These are phyloP conservation scores for Porites cylindrica DNA, from an alignment of 92 coral and sea anemone species.

Conservation along the genomic window DNA sequence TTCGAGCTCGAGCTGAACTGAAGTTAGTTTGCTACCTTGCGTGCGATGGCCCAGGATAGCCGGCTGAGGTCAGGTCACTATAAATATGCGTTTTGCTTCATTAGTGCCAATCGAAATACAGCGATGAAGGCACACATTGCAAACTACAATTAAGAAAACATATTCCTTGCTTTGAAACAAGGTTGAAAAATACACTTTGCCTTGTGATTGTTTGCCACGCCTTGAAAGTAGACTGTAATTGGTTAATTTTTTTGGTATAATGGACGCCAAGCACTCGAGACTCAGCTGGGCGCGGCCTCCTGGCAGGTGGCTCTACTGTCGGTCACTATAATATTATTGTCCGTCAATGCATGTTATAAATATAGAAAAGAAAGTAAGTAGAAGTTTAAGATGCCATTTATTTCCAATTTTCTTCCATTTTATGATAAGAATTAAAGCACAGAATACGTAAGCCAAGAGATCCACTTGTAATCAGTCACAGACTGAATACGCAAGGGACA, in stretches of 20 bases:
- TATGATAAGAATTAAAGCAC: background rate
- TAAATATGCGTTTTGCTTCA: background rate
- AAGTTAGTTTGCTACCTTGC: background rate
- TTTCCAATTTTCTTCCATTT: background rate
- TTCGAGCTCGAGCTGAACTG: background rate
- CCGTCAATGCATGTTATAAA: background rate
- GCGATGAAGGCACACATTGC: background rate
- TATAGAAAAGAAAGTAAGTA: background rate
- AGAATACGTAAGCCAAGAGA: too few species aligned
- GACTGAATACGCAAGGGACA: too few species aligned
- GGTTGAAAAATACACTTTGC: background rate
- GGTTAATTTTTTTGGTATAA: background rate
- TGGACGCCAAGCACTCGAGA: slow-evolving; percentile 32
- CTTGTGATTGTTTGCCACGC: slow-evolving; percentile 25
- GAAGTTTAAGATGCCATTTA: background rate
- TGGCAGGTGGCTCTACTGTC: slow-evolving; percentile 37
- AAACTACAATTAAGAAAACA: background rate
- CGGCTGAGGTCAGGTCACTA: background rate
- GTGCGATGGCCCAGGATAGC: too few species aligned
- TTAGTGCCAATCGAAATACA: slow-evolving; percentile 19
- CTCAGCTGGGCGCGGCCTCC: background rate
- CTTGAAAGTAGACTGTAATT: background rate
- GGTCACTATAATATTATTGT: slow-evolving; percentile 6
- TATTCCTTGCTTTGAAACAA: slow-evolving; percentile 1
- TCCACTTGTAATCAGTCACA: too few species aligned